These are phyloP conservation scores for Leptopilina clavipes DNA, from an alignment of 1,140 invertebrate species.

Conservation along the genomic window DNA sequence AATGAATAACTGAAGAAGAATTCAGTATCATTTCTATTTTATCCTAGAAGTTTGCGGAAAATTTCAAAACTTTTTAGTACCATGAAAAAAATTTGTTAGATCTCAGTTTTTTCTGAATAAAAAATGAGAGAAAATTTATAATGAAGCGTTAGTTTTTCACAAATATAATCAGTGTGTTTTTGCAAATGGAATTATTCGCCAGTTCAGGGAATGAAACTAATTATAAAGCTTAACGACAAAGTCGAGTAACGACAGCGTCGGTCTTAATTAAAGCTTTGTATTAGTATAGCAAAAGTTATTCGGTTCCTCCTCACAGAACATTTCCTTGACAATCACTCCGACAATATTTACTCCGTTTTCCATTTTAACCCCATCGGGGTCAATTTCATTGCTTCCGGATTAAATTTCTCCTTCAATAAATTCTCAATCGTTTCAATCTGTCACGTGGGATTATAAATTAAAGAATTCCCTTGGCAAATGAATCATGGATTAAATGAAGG, in stretches of 20 bases:
- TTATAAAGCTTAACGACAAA: slow-evolving; percentile 5
- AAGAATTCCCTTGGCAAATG: background rate
- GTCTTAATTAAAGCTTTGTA: slow-evolving; percentile 20
- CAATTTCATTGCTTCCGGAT: background rate
- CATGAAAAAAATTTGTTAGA: too few relatives aligned
- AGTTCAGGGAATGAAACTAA: background rate
- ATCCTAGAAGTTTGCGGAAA: too few relatives aligned
- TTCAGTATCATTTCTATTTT: too few relatives aligned
- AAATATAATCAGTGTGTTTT: background rate
- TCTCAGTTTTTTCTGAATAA: too few relatives aligned
- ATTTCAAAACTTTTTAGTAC: too few relatives aligned
- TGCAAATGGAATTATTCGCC: background rate
- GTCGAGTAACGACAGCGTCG: background rate
- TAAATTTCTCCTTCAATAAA: slow-evolving; percentile 2
- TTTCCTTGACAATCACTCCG: background rate
- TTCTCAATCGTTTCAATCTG: slow-evolving; percentile 8
- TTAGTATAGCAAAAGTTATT: background rate
- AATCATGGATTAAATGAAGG: background rate
- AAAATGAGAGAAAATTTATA: too few relatives aligned
- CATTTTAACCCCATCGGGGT: slow-evolving; percentile 7
- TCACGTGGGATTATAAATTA: slow-evolving; percentile 3
- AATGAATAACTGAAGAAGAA: too few relatives aligned
- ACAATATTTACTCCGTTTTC: slow-evolving; percentile 1
- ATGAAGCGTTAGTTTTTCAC: too few relatives aligned
- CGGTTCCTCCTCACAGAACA: background rate